Evolutionary conservation across 2,797 vertebrate genomes (phyloP).

Genomic region (Sebastes taczanowskii): DNA sequence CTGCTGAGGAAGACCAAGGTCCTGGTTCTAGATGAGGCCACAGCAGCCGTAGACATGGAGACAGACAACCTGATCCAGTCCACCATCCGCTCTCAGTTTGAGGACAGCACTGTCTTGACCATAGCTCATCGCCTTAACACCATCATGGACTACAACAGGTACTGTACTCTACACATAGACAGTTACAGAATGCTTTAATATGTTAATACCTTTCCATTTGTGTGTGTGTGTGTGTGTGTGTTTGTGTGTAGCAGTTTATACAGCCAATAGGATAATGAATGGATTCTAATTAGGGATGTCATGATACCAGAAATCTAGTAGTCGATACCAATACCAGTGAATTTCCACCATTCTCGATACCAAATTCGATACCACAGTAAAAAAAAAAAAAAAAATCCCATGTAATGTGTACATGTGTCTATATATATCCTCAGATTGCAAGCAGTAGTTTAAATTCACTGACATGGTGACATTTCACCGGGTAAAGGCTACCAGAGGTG

Average conservation of each 20-base stretch:
- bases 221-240: neutral
- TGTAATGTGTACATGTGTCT: too few relatives aligned
- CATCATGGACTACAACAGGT: constrained; percentile 96
- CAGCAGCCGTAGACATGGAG: constrained; percentile 95
- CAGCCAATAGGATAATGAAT: neutral
- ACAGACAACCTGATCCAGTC: constrained; percentile 95
- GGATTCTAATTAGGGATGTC: neutral
- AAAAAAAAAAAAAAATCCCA: too few relatives aligned
- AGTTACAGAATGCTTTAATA: neutral
- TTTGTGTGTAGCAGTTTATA: neutral
- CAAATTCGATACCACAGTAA: too few relatives aligned
- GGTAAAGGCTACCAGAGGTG: too few relatives aligned
- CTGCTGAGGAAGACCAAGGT: constrained; percentile 95
- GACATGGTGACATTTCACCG: too few relatives aligned
- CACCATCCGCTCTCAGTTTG: constrained; percentile 93
- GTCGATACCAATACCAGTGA: too few relatives aligned
- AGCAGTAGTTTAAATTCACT: too few relatives aligned
- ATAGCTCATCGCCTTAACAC: constrained; percentile 96
- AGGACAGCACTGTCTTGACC: constrained; percentile 92
- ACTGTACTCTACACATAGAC: neutral
- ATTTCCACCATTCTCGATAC: too few relatives aligned
- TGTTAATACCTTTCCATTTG: neutral
- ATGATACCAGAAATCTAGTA: too few relatives aligned
- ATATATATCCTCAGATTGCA: too few relatives aligned
- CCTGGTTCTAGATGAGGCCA: constrained; percentile 95